Evolutionary conservation across 2,113 vertebrate species (phyloP).

Genomic region (Mustelus asterias): DNA sequence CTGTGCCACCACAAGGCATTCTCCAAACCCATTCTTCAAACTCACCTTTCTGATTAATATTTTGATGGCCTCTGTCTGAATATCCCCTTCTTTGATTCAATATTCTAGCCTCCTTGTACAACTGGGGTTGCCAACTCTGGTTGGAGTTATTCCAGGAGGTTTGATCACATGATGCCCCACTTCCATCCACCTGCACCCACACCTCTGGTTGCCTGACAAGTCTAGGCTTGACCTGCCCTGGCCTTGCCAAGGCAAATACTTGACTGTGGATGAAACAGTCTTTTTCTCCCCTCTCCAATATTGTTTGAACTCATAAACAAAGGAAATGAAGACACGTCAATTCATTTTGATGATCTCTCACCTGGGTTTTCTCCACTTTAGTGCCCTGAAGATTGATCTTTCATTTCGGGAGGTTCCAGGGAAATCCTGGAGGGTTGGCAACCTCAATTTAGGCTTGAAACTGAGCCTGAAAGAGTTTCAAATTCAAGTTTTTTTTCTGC

Average conservation of each 20-base stretch:
- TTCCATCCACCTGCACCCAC: not conserved
- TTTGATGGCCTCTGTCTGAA: not conserved
- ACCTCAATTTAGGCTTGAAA: not conserved
- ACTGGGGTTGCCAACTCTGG: not conserved
- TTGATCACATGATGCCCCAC: not conserved
- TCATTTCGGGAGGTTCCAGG: not conserved
- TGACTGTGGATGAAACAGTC: not conserved
- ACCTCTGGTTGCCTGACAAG: not conserved
- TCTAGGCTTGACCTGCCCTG: not conserved
- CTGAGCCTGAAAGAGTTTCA: not conserved
- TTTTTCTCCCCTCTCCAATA: not conserved
- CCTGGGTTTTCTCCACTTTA: not conserved
- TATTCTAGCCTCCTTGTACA: not conserved
- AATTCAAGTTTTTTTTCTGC: not conserved
- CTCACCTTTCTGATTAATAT: not conserved
- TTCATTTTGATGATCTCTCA: not conserved
- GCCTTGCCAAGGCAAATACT: not conserved
- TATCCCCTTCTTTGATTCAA: not conserved
- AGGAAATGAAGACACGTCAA: not conserved
- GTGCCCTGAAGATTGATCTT: not conserved
- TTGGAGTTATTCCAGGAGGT: not conserved
- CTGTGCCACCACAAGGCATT: too few species aligned
- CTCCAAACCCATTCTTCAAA: not conserved
- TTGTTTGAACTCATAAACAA: not conserved
- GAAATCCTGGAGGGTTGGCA: not conserved